Percentiles rank a stretch among this genome's conserved stretches.
Conservation (phyloP, 2,113 vertebrate species). For the Abramis brama region DNA sequence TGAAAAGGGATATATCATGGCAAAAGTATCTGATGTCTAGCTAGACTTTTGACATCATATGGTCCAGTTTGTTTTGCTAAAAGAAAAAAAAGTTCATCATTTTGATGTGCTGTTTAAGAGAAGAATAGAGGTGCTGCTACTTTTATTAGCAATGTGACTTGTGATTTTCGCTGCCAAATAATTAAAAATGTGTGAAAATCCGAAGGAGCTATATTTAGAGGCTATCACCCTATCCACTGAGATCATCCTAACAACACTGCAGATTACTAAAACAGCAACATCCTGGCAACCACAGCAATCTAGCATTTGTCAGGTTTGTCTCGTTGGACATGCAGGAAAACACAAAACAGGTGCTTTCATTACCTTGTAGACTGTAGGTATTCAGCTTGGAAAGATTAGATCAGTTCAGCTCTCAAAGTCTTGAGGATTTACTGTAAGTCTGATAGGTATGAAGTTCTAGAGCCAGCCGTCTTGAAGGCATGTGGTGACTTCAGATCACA, state of each 20-base stretch:
- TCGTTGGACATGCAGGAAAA: neutral
- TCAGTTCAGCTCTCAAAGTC: neutral
- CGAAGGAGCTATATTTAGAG: too few species aligned
- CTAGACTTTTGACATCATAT: neutral
- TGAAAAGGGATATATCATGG: neutral
- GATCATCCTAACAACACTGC: too few species aligned
- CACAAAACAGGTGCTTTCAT: constrained; percentile 15
- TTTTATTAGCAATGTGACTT: neutral
- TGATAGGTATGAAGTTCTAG: neutral
- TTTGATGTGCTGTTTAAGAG: neutral
- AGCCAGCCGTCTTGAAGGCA: constrained; percentile 1
- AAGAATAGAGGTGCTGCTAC: neutral
- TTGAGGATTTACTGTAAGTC: neutral
- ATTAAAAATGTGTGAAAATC: too few species aligned
- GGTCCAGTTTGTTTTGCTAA: neutral
- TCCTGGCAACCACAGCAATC: neutral
- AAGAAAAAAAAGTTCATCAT: neutral
- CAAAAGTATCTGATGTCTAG: neutral
- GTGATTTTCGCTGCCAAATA: neutral
- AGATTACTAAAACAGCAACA: neutral
- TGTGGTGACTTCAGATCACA: constrained; percentile 8
- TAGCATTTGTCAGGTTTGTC: neutral
- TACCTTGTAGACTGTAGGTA: neutral
- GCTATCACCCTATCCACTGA: too few species aligned
- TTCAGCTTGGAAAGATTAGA: constrained; percentile 29